Base-by-base conservation (phyloP, 1,140 invertebrate genomes). In the Drosophila elegans region DNA sequence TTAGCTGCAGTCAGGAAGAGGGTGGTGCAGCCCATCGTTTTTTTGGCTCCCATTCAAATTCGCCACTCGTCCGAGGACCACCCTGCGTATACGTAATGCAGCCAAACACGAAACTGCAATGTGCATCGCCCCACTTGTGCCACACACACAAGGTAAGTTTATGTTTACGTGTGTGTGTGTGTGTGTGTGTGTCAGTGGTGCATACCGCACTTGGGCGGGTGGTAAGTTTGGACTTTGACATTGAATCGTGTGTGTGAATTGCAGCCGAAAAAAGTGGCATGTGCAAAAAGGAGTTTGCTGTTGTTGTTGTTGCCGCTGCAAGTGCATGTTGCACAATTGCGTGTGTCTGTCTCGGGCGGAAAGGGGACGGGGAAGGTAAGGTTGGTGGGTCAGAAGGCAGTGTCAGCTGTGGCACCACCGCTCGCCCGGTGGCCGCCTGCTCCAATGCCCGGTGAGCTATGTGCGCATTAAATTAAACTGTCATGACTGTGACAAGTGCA, bases 381-480 rank as follows among this genome's bases (percentile, higher is more conserved):
- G 36, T 12, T 7, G 13, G n/a, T 7, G 13, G 27, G 13, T 45
- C 48, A 36, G 44, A 42, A 29, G 34, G 46, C 41, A 34, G 39
- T 63, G 41, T 54, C 34, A 74, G 77, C 52, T 64, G 48, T 71
- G 49, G 41, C 49, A 53, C 41, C 62, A 39, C 25, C 67, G 48
- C 34, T 63, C 42, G 62, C 48, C 60, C 51, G 62, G 67, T 69
- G 67, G 67, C 67, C 67, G 48, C 4, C 42, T 68, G 66, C 66
- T 71, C 68, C 68, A 72, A 55, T 72, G 67, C 44, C 60, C 48
- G 76, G 84, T 89, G 85, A 89, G 84, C 80, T 89, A 89, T 89
- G 84, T 89, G 84, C 68, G 77, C 84, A 89, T 89, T 89, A 89
- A 89, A 89, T 89, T 89, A 89, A 89, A 89, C 84, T 89, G 84